Evolutionary conservation across 2,888 invertebrate species (phyloP).

Genomic region (Caenorhabditis sp.): DNA sequence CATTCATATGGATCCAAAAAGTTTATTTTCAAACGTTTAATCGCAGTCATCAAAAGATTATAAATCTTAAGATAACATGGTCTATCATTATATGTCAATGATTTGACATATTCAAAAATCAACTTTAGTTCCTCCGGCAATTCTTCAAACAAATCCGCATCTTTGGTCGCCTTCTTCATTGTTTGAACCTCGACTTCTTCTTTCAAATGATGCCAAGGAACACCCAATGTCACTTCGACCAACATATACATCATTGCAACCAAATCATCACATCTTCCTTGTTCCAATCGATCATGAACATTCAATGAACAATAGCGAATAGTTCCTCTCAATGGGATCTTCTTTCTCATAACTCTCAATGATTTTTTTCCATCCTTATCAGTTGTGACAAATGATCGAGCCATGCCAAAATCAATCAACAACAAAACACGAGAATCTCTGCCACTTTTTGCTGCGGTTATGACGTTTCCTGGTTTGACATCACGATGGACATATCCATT

Average conservation of each 20-base stretch:
- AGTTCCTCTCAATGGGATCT: slow-evolving; percentile 35
- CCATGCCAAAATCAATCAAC: slow-evolving; percentile 45
- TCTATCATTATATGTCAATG: slow-evolving; percentile 20
- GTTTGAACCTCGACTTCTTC: slow-evolving; percentile 32
- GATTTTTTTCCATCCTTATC: slow-evolving; percentile 21
- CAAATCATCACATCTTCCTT: slow-evolving; percentile 33
- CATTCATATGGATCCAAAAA: slow-evolving; percentile 44
- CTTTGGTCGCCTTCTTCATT: slow-evolving; percentile 33
- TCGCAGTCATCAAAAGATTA: slow-evolving; percentile 29
- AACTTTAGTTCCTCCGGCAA: slow-evolving; percentile 30
- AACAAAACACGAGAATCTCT: slow-evolving; percentile 19
- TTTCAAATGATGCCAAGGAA: slow-evolving; percentile 35
- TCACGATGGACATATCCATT: slow-evolving; percentile 37
- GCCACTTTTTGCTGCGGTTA: slow-evolving; percentile 21
- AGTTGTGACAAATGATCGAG: slow-evolving; percentile 29
- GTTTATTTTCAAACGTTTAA: slow-evolving; percentile 31
- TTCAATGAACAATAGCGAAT: slow-evolving; percentile 40
- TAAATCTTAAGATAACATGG: slow-evolving; percentile 37
- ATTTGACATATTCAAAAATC: slow-evolving; percentile 34
- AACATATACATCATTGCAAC: slow-evolving; percentile 37
- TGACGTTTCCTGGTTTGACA: slow-evolving; percentile 40
- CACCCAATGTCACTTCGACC: slow-evolving; percentile 25
- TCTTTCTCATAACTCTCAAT: slow-evolving; percentile 21
- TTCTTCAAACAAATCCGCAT: slow-evolving; percentile 29
- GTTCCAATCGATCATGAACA: slow-evolving; percentile 34